phyloP scores from a whole-genome alignment of 2,888 invertebrate species.

The Phyllotreta cruciferae region DNA sequence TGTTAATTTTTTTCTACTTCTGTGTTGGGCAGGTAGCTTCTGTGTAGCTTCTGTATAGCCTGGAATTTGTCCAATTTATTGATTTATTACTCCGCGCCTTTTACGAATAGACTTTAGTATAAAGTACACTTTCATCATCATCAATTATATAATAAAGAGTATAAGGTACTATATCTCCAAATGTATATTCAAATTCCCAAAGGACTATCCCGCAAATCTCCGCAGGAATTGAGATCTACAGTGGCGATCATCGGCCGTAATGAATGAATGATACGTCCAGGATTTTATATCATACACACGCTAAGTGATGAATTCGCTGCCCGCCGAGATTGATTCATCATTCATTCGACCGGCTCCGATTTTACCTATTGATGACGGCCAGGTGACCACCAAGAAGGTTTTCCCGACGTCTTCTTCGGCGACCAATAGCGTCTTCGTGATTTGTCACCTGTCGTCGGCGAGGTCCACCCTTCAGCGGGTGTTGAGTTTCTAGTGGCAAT shows the following conservation, averaged over 20 bases:
- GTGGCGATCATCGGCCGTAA: constrained; percentile 11
- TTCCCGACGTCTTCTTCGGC: constrained; percentile 51
- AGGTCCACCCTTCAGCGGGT: constrained; percentile 56
- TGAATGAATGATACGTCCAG: constrained; percentile 21
- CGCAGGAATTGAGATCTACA: not conserved
- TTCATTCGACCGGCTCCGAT: constrained; percentile 20
- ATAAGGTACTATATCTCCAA: too few species aligned
- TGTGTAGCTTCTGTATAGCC: too few species aligned
- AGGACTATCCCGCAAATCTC: not conserved
- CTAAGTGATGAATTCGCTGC: constrained; percentile 15
- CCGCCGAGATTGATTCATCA: constrained; percentile 23
- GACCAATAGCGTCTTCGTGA: constrained; percentile 56
- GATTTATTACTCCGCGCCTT: too few species aligned
- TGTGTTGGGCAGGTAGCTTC: too few species aligned
- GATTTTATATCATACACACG: not conserved
- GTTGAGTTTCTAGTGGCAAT: constrained; percentile 55
- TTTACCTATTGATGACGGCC: constrained; percentile 48
- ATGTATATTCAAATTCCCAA: constrained; percentile 1
- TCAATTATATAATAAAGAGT: too few species aligned
- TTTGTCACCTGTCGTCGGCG: constrained; percentile 58
- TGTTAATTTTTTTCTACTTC: too few species aligned
- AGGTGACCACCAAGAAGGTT: constrained; percentile 54
- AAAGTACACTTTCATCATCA: too few species aligned
- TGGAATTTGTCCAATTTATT: too few species aligned
- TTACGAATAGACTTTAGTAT: too few species aligned